Evolutionary conservation across 2,888 invertebrate genomes (phyloP).

Genomic region (Latheticus oryzae): DNA sequence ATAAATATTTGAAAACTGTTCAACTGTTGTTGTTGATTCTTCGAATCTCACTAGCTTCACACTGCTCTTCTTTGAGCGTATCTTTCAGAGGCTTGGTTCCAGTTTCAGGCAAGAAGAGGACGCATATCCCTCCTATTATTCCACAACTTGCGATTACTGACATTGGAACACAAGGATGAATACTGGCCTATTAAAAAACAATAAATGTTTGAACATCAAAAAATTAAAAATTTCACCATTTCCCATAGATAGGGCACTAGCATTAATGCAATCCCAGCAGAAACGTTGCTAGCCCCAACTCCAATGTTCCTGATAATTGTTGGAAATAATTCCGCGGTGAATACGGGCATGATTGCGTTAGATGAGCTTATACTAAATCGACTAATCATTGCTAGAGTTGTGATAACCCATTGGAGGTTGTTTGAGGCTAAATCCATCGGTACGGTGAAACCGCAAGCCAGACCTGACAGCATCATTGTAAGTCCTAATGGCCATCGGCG

Average conservation of each 20-base stretch:
- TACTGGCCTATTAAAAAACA: constrained; percentile 68
- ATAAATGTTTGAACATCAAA: not conserved
- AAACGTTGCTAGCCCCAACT: constrained; percentile 80
- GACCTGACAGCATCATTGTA: constrained; percentile 75
- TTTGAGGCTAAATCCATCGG: constrained; percentile 68
- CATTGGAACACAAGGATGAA: constrained; percentile 79
- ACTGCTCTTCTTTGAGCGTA: constrained; percentile 53
- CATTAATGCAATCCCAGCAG: constrained; percentile 81
- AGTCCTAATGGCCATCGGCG: constrained; percentile 78
- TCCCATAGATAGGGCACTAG: constrained; percentile 82
- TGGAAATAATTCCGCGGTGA: constrained; percentile 83
- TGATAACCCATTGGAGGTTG: constrained; percentile 75
- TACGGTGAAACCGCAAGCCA: constrained; percentile 73
- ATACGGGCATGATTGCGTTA: constrained; percentile 83
- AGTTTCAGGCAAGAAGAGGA: constrained; percentile 83
- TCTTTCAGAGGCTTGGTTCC: constrained; percentile 68
- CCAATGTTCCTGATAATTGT: constrained; percentile 83
- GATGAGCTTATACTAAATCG: constrained; percentile 84
- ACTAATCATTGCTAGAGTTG: constrained; percentile 81
- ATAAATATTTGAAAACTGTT: not conserved
- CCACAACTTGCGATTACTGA: constrained; percentile 77
- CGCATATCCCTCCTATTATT: constrained; percentile 77
- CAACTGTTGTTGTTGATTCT: constrained; percentile 49
- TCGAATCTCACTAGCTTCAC: constrained; percentile 41
- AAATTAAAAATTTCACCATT: constrained; percentile 71